phyloP scores from a whole-genome alignment of 2,113 vertebrate species.

The Lampris megalopsis region DNA sequence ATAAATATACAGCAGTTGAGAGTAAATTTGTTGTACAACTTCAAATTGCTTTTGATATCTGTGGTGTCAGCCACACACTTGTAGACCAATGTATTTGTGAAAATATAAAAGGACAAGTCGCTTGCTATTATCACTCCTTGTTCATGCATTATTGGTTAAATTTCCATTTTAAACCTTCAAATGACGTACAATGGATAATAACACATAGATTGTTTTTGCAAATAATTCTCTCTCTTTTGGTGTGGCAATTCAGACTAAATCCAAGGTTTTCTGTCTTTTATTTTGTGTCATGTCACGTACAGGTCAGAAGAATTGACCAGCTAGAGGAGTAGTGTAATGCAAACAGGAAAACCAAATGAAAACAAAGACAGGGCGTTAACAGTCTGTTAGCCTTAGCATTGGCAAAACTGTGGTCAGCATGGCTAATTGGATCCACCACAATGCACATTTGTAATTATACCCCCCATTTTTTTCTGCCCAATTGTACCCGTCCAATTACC shows the following conservation, averaged over 20 bases:
- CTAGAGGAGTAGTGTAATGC: background rate
- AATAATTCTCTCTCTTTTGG: too few species aligned
- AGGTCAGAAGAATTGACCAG: background rate
- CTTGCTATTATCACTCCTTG: background rate
- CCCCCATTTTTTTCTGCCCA: too few species aligned
- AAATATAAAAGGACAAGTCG: background rate
- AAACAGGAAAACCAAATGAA: background rate
- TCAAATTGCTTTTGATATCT: conserved; percentile 11
- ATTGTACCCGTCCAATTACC: too few species aligned
- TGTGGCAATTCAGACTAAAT: background rate
- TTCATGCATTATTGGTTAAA: background rate
- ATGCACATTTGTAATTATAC: background rate
- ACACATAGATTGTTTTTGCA: too few species aligned
- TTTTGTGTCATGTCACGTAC: background rate
- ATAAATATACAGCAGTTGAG: conserved; percentile 16
- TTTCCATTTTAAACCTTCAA: too few species aligned
- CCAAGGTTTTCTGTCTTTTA: background rate
- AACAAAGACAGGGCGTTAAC: background rate
- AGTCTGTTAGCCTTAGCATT: background rate
- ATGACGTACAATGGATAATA: too few species aligned
- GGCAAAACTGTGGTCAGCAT: conserved; percentile 8
- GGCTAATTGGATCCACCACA: background rate
- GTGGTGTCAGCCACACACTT: background rate
- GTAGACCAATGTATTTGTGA: background rate
- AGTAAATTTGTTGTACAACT: conserved; percentile 1